phyloP scores from a whole-genome alignment of 1,140 invertebrate genomes.

The Latrodectus geometricus region DNA sequence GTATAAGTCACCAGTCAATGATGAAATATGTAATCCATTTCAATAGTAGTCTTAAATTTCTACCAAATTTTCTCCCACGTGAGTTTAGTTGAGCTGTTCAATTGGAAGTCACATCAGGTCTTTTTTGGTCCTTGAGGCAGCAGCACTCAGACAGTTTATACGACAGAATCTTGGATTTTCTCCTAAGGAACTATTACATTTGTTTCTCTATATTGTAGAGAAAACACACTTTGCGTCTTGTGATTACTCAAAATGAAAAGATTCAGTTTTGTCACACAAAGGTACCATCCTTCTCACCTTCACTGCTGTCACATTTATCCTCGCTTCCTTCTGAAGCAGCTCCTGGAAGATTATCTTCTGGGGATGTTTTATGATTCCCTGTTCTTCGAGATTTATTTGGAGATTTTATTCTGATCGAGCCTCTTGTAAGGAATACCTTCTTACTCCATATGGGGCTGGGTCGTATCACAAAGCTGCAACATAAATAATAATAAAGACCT shows the following conservation, averaged over 20 bases:
- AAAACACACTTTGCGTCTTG: no score
- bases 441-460: conserved; percentile 92
- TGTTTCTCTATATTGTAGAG: no score
- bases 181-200: not conserved
- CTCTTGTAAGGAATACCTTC: conserved; percentile 79
- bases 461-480: conserved; percentile 80
- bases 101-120: not conserved
- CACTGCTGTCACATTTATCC: not conserved
- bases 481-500: not conserved
- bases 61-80: no score
- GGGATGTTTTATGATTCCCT: not conserved
- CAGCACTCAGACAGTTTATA: not conserved
- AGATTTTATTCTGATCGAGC: conserved; percentile 55
- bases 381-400: conserved; percentile 25
- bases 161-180: not conserved
- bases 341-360: conserved; percentile 50
- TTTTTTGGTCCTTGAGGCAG: not conserved
- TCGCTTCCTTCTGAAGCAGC: not conserved
- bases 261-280: conserved; percentile 22
- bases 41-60: no score
- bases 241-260: not conserved
- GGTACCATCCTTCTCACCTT: conserved; percentile 37
- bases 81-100: not conserved
- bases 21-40: no score
- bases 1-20: no score